Conservation (phyloP, 2,888 invertebrate species). For the Macaria liturata region DNA sequence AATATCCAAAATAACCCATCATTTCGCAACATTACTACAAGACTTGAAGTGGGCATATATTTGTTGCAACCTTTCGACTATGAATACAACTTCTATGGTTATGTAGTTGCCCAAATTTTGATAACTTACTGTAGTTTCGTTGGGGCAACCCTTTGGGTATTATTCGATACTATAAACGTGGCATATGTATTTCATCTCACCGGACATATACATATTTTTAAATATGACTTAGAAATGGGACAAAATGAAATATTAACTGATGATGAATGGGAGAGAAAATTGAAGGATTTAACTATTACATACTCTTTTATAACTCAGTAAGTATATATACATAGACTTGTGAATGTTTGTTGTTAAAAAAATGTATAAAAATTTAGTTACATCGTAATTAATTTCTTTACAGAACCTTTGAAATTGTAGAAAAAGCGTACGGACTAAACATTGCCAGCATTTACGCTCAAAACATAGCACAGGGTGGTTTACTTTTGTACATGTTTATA, state of each 20-base stretch:
- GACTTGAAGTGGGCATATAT: conserved; percentile 2
- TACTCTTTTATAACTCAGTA: conserved; percentile 8
- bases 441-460: conserved; percentile 44
- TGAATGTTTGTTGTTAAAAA: neutral
- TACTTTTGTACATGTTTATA: conserved; percentile 26
- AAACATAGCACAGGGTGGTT: conserved; percentile 45
- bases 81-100: conserved; percentile 6
- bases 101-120: neutral
- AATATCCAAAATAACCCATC: conserved; percentile 8
- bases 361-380: too few species aligned
- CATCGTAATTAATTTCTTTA: neutral
- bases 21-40: conserved; percentile 3
- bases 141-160: neutral
- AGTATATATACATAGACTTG: neutral
- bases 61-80: conserved; percentile 39
- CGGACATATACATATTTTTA: conserved; percentile 5
- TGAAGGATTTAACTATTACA: neutral
- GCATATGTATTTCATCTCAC: neutral
- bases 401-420: conserved; percentile 3
- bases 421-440: conserved; percentile 4
- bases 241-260: neutral
- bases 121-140: neutral
- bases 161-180: conserved; percentile 5
- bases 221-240: neutral
- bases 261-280: neutral